Base-by-base conservation (phyloP, 2,113 vertebrate genomes). In the Montifringilla adamsi region DNA sequence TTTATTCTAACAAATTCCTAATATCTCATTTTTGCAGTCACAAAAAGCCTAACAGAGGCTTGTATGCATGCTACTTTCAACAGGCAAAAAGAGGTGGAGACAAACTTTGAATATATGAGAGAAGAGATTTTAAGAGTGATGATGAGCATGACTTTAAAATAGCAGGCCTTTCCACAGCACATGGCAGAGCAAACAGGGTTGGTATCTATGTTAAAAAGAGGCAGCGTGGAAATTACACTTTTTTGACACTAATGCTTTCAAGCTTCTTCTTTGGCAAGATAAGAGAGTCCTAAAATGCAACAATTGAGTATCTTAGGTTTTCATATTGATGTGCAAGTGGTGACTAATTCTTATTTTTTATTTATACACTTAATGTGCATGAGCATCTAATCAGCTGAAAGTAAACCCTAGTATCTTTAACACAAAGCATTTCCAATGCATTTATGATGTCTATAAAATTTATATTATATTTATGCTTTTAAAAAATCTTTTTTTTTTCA, bases 1-100 rank as follows among this genome's bases (percentile, higher is more conserved):
- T 94, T 81, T 87, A 35, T 89, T 81, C 64, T 63, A 88, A 77
- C 23, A 83, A 83, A 81, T 33, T 10, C 55, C 53, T 86, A 56
- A 73, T 35, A 28, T 20, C 28, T 39, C 47, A 52, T 93, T 92
- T 80, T 27, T 89, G 10, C 43, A 59, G 50, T n/a, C 23, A 78
- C 2, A 2, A 70, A 70, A 89, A 81, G 35, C 30, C 46, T 83
- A 59, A 28, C 30, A 77, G 27, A 68, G 31, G 16, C 19, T 69
- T 68, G 52, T 37, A 43, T 35, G 73, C 17, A 19, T 17, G n/a
- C 6, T 39, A 8, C n/a, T 60, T 86, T 60, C 60, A 86, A 79
- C 8, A 39, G 31, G 75, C n/a, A 64, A 70, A 68, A 60, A 69
- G 69, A 39, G 4, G 8, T n/a, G 33, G 33, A 74, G 21, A 24